Conservation (phyloP, 2,797 vertebrate genomes). For the Chelmon rostratus region DNA sequence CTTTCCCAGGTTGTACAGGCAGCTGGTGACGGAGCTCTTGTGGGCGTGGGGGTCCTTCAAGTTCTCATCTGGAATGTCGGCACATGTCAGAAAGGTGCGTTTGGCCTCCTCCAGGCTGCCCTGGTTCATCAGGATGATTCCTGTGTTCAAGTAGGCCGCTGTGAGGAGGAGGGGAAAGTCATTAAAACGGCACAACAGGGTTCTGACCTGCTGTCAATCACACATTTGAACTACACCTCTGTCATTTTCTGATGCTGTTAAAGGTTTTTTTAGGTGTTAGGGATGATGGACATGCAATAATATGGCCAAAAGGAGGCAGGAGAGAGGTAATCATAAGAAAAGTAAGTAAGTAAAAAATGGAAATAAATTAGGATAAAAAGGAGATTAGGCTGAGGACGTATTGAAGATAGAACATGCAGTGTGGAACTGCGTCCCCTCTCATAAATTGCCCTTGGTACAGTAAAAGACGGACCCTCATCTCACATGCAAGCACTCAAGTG, state of each 20-base stretch:
- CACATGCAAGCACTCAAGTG: conserved; percentile 41
- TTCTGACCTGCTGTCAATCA: not conserved
- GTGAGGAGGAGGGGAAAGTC: not conserved
- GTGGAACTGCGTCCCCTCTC: conserved; percentile 15
- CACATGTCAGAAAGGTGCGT: conserved; percentile 94
- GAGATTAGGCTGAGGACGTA: conserved; percentile 7
- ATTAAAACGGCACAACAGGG: not conserved
- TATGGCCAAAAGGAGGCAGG: not conserved
- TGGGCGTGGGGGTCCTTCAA: conserved; percentile 98
- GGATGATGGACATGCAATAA: not conserved
- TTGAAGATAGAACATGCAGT: conserved; percentile 14
- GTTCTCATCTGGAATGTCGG: conserved; percentile 98
- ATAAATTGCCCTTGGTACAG: conserved; percentile 46
- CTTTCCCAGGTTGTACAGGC: conserved; percentile 98
- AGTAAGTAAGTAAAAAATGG: conserved; percentile 11
- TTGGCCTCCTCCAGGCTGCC: conserved; percentile 94
- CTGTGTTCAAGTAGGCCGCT: conserved; percentile 99
- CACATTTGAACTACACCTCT: not conserved
- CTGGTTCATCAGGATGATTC: conserved; percentile 98
- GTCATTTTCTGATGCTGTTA: not conserved
- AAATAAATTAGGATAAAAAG: conserved; percentile 12
- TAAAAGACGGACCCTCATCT: conserved; percentile 44
- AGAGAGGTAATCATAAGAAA: conserved; percentile 9
- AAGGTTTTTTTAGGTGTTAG: not conserved
- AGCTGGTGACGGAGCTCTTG: conserved; percentile 98